Conservation (phyloP, 1,140 invertebrate genomes). For the Uloborus diversus region DNA sequence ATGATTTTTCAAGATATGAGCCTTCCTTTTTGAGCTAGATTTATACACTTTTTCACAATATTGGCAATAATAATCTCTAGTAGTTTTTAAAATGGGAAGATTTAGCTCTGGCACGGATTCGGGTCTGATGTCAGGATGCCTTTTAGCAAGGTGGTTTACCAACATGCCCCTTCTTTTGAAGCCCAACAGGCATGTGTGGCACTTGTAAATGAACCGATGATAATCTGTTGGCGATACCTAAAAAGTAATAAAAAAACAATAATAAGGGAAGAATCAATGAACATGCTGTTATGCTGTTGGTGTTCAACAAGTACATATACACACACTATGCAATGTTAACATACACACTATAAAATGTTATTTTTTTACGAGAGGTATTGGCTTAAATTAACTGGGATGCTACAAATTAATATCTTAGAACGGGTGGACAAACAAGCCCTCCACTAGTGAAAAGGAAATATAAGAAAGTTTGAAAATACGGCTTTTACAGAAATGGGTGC, state of each 20-base stretch:
- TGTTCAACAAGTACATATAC: too few species aligned
- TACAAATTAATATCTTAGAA: too few species aligned
- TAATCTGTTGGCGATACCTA: slow-evolving; percentile 76
- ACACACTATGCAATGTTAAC: too few species aligned
- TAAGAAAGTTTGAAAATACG: too few species aligned
- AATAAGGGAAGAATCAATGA: background rate
- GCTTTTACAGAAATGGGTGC: too few species aligned
- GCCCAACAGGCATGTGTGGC: slow-evolving; percentile 79
- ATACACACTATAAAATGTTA: too few species aligned
- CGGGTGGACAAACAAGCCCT: too few species aligned
- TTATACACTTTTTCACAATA: slow-evolving; percentile 90
- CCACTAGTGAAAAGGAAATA: too few species aligned
- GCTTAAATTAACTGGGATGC: too few species aligned
- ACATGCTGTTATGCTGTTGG: background rate
- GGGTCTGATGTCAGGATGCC: slow-evolving; percentile 79
- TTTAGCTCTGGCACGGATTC: slow-evolving; percentile 83
- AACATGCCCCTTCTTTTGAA: slow-evolving; percentile 86
- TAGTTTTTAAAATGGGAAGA: slow-evolving; percentile 81
- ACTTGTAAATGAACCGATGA: slow-evolving; percentile 82
- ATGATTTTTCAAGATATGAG: slow-evolving; percentile 86
- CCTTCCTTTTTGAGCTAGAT: slow-evolving; percentile 84
- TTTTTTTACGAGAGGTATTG: too few species aligned
- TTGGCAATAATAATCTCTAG: slow-evolving; percentile 83
- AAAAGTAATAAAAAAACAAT: slow-evolving; percentile 20
- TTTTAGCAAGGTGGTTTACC: slow-evolving; percentile 85